phyloP scores from a whole-genome alignment of 2,888 invertebrate species.

The Augochlorella aurata region DNA sequence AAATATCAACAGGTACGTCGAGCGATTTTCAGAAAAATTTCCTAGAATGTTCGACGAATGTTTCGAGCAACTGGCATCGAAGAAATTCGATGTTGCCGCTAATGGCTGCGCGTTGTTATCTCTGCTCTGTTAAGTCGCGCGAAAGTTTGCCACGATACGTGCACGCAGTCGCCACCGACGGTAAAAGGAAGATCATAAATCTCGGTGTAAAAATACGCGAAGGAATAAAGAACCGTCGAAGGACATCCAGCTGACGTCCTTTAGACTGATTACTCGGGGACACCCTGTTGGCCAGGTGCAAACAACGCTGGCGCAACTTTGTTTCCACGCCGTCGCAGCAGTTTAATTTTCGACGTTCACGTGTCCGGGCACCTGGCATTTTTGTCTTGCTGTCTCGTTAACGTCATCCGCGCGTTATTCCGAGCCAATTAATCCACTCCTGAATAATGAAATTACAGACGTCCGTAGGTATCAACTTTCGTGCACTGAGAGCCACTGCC shows the following conservation, averaged over 20 bases:
- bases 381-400: not conserved
- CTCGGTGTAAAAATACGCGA: not conserved
- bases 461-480: not conserved
- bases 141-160: not conserved
- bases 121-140: not conserved
- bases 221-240: not conserved
- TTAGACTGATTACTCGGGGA: not conserved
- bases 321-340: not conserved
- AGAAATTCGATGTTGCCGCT: too few species aligned
- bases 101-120: not conserved
- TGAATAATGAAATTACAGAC: not conserved
- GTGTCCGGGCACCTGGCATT: not conserved
- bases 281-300: not conserved
- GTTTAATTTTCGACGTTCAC: not conserved
- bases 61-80: too few species aligned
- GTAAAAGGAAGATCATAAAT: not conserved
- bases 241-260: slow-evolving; percentile 5
- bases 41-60: too few species aligned
- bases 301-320: too few species aligned
- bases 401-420: not conserved
- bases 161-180: not conserved
- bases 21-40: too few species aligned
- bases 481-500: not conserved
- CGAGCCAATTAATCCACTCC: not conserved
- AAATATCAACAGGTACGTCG: too few species aligned